Evolutionary conservation across 2,888 invertebrate genomes (phyloP).

Genomic region (Gisinianus flammeolus): DNA sequence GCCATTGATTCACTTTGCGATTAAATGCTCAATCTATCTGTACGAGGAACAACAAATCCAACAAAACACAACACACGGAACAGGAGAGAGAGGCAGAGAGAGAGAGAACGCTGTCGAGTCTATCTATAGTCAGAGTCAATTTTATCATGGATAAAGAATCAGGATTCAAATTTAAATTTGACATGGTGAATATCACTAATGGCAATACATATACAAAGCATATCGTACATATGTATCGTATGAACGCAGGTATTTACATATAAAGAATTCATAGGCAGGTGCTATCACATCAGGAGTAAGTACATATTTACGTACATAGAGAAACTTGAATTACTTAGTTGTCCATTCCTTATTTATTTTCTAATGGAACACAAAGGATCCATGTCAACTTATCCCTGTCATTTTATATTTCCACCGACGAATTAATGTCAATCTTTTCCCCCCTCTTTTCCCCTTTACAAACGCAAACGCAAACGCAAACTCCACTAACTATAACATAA

Average conservation of each 20-base stretch:
- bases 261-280: no score
- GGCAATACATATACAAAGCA: neutral
- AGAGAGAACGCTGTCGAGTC: no score
- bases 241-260: no score
- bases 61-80: neutral
- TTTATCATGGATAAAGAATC: neutral
- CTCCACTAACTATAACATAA: neutral
- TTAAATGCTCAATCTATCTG: slow-evolving; percentile 18
- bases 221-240: neutral
- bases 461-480: neutral
- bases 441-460: neutral
- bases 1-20: slow-evolving; percentile 42
- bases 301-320: neutral
- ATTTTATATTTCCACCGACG: slow-evolving; percentile 6
- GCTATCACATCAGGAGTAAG: no score
- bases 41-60: neutral
- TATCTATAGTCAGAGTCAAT: no score
- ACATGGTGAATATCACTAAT: neutral
- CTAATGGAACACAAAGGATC: neutral
- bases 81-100: no score
- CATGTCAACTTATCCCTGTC: slow-evolving; percentile 26
- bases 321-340: neutral
- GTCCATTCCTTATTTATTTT: neutral
- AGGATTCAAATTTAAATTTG: neutral
- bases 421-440: slow-evolving; percentile 1